Percentiles rank a stretch among this genome's conserved stretches.
These are phyloP conservation scores for Nephrotoma guestfalica DNA, from an alignment of 2,888 invertebrate species.

Conservation along the genomic window DNA sequence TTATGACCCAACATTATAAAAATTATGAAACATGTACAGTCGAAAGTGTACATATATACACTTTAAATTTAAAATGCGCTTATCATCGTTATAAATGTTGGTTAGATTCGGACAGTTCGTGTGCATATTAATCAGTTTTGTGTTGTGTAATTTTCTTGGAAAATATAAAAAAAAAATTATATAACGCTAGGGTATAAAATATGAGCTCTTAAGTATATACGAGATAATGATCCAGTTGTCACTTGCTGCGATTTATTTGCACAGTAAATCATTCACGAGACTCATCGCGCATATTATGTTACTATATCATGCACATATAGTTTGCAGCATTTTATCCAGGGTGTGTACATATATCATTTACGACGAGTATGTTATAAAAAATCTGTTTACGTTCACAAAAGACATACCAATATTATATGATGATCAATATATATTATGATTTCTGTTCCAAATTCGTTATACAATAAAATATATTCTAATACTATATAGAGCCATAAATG, in stretches of 20 bases:
- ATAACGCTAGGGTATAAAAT: background rate
- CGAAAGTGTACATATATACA: background rate
- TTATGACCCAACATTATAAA: background rate
- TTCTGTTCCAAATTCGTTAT: background rate
- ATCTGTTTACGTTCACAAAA: background rate
- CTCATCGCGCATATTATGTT: background rate
- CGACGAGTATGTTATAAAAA: background rate
- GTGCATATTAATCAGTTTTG: background rate
- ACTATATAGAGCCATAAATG: background rate
- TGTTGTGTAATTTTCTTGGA: background rate
- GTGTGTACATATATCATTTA: background rate
- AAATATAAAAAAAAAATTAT: background rate
- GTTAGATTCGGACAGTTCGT: background rate
- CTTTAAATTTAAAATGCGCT: background rate
- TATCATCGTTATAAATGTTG: background rate
- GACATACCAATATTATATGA: background rate
- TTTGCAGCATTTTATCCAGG: background rate
- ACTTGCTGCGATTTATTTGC: background rate
- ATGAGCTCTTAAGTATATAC: background rate
- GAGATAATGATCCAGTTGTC: background rate
- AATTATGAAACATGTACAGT: background rate
- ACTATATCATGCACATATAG: background rate
- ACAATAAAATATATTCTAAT: background rate
- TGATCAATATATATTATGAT: background rate
- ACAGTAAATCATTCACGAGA: background rate